Base-by-base conservation (phyloP, 2,797 vertebrate species). In the Xenops minutus region DNA sequence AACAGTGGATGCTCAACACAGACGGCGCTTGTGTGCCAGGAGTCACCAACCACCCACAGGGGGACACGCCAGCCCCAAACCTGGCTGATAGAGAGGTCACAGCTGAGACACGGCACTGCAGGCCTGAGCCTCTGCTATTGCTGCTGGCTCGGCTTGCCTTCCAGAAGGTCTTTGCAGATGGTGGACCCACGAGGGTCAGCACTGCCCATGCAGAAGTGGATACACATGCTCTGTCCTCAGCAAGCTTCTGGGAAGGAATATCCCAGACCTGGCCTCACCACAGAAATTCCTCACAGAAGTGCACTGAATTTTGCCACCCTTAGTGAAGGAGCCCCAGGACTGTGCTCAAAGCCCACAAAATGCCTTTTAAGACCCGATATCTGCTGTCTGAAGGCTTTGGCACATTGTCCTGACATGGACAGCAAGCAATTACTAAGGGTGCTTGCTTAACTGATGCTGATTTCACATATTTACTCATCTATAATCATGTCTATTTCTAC, bases 381-480 rank as follows among this genome's bases (percentile, higher is more conserved):
- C n/a, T 82, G 55, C 88, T 54, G 62, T 49, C 69, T 85, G 63
- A 34, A 69, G 71, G 29, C 74, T 82, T 46, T 77, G 51, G 93
- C 88, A 88, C 49, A 27, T 18, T 48, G 73, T 94, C 75, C 92
- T 92, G 85, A 94, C 79, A 83, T 44, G 77, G 94, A 90, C 81
- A 88, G 75, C 36, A 87, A 34, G 77, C 32, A 94, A 84, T 95
- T 91, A 95, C 84, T 91, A 97, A 84, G 55, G 67, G 64, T 81
- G 90, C 85, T 89, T 96, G 86, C 92, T 92, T 96, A 96, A 96
- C 84, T 94, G 89, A 88, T 83, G 92, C 82, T 93, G 95, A 96
- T 97, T 96, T 89, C 93, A 92, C 71, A 41, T 93, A 93, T 95
- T 97, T 96, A 94, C 91, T 96, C 91, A 93, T 92, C 92, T 92